Base-by-base conservation (phyloP, 2,797 vertebrate genomes). In the Dicrostonyx torquatus region DNA sequence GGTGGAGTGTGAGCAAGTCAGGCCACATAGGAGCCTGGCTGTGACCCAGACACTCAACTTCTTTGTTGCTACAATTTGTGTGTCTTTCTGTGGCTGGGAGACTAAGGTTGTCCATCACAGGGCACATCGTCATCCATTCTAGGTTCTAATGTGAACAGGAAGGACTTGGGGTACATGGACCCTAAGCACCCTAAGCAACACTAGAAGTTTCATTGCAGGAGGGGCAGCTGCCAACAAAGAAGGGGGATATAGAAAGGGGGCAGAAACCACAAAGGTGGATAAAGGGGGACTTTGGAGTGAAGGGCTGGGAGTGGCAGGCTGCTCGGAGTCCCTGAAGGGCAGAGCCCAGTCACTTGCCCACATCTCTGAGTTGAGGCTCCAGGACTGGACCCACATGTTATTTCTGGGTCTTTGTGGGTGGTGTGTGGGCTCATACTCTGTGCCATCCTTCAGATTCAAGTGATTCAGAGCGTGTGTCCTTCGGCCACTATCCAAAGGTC, bases 361-460 rank as follows among this genome's bases (percentile, higher is more conserved):
- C 62, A 8, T 2, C 40, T 68, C 83, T 20, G 48, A 76, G 83
- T 66, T 1, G 9, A 68, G 87, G 70, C 88, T 96, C 22, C 15
- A 73, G 89, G 89, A 45, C 96, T 75, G n/a, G 85, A 76, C 79
- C 43, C 40, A 43, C 5, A 17, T 62, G 75, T 11, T 50, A 48
- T 89, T 85, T 50, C 78, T 45, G 64, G 58, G 89, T 70, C 9
- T 26, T 68, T 31, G 75, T 43, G 84, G 75, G 58, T 40, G 34
- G 55, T 14, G 18, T 60, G 53, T 62, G 92, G 90, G 26, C 62
- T 70, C 18, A 34, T 43, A n/a, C 90, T 84, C 14, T 34, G 34
- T 55, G 93, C 82, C 31, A 24, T 34, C 78, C 40, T 43, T n/a
- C 78, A 83, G 34, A 24, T 45, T 85, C 82, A 73, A 85, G 89